Base-by-base conservation (phyloP, 2,888 invertebrate genomes). In the Serripes groenlandicus region DNA sequence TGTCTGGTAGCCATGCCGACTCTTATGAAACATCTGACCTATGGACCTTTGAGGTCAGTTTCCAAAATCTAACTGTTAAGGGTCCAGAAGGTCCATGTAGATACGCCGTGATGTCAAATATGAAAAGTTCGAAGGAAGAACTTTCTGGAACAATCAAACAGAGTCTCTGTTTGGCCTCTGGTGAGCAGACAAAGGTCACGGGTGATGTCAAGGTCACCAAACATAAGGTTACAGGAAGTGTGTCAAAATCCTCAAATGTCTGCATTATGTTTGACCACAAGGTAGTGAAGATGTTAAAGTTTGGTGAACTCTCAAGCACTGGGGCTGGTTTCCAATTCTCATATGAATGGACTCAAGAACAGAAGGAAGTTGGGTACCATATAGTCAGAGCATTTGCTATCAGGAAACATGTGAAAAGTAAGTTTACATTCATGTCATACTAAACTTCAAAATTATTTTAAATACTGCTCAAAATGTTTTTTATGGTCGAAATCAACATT, bases 81-180 rank as follows among this genome's bases (percentile, higher is more conserved):
- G 92, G 92, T 9, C 91, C 92, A 5, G 30, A 72, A 9, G 91
- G 91, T 1, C 91, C 91, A 9, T 91, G 90, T 73, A 85, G 86
- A 49, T 91, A 91, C 87, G 89, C 85, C 42, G 68, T 89, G 9
- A 60, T 92, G 28, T 84, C 90, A 11, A 91, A 91, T 64, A 71
- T 77, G 0, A 28, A 58, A 26, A 83, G 80, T 35, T 54, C 64
- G 4, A 68, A 73, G 34, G 52, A 34, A 15, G 78, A 76, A 23
- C 52, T 83, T 7, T 2, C 58, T 3, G 28, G 52, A 18, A 68
- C 80, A 42, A 58, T 75, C 23, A 70, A 72, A 18, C 78, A 82
- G 28, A 58, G 26, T 18, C 35, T 52, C 30, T 91, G 90, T 75
- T 75, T 91, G 34, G 90, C 89, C 35, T 85, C 89, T 35, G 91